Percentiles rank a stretch among this genome's conserved stretches.
Conservation (phyloP, 1,140 invertebrate species). For the Halyomorpha halys region DNA sequence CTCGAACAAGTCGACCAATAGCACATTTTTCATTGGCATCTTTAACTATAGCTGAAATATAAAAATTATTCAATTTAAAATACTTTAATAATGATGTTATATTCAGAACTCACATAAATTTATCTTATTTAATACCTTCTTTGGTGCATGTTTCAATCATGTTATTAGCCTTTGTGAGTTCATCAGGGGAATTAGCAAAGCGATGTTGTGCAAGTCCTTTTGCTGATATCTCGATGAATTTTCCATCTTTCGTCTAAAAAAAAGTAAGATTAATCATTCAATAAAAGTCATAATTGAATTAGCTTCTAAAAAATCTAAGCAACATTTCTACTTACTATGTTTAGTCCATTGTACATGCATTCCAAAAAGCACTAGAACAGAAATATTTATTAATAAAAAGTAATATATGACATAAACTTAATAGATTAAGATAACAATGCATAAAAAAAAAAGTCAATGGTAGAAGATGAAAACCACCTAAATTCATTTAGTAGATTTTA, state of each 20-base stretch:
- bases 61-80: slow-evolving; percentile 1
- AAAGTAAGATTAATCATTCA: background rate
- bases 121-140: slow-evolving; percentile 26
- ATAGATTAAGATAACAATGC: no score
- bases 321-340: slow-evolving; percentile 25
- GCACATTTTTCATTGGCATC: slow-evolving; percentile 31
- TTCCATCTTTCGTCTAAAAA: slow-evolving; percentile 26
- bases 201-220: slow-evolving; percentile 28
- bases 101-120: background rate
- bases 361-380: slow-evolving; percentile 31
- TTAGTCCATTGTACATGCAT: slow-evolving; percentile 31
- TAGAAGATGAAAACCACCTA: no score
- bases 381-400: background rate
- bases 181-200: slow-evolving; percentile 29
- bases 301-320: background rate
- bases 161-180: slow-evolving; percentile 29
- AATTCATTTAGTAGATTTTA: no score
- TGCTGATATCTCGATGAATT: slow-evolving; percentile 28
- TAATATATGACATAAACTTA: no score
- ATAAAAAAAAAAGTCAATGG: background rate
- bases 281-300: background rate
- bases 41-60: slow-evolving; percentile 29
- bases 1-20: slow-evolving; percentile 29
- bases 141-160: slow-evolving; percentile 32
- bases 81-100: background rate